phyloP scores from a whole-genome alignment of 2,888 invertebrate species.

The Mactromeris polynyma region DNA sequence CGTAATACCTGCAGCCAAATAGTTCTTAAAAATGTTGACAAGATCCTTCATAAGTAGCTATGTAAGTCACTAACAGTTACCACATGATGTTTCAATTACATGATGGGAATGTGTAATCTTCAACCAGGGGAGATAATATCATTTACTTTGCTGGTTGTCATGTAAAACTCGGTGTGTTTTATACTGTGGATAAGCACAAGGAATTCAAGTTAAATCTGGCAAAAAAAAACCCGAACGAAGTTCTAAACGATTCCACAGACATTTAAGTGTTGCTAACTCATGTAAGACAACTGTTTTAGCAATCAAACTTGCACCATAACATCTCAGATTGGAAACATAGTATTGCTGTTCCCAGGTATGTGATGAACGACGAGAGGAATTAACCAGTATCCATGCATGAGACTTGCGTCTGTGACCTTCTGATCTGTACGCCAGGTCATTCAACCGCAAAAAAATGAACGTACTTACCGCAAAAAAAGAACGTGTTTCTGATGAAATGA shows the following conservation, averaged over 20 bases:
- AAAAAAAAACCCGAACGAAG: constrained; percentile 7
- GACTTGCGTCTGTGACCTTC: not conserved
- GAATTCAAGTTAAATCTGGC: constrained; percentile 10
- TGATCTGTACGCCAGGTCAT: not conserved
- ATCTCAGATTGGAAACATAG: not conserved
- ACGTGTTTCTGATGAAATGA: no score
- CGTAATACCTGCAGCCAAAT: no score
- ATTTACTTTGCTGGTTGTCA: not conserved
- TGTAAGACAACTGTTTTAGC: constrained; percentile 25
- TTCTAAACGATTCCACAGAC: constrained; percentile 35
- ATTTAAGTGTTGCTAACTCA: constrained; percentile 28
- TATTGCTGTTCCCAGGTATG: not conserved
- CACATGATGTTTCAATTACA: not conserved
- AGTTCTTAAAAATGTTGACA: not conserved
- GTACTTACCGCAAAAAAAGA: no score
- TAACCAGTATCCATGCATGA: not conserved
- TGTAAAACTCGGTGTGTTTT: not conserved
- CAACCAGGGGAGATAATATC: not conserved
- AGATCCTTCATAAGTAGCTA: not conserved
- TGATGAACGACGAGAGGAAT: not conserved
- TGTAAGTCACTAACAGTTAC: not conserved
- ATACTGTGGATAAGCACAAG: not conserved
- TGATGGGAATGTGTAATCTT: not conserved
- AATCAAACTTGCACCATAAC: constrained; percentile 23
- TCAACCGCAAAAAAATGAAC: no score